Evolutionary conservation across 2,797 vertebrate species (phyloP), one percentile per base, ranked within the genome.

Genomic region (Pristis pectinata): DNA sequence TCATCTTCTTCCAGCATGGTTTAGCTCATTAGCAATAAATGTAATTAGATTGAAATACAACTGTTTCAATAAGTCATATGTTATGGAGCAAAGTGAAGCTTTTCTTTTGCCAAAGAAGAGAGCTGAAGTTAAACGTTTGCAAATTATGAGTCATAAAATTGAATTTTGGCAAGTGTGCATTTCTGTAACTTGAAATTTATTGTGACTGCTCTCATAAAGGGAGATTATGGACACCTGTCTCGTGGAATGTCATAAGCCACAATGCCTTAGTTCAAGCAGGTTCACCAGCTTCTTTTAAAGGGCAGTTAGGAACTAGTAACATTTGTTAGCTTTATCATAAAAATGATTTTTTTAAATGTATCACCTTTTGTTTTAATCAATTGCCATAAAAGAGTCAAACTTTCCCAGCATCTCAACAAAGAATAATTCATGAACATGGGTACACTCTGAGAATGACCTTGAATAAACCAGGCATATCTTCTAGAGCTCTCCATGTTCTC

Each of bases 21-120:
- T 67, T 92, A 67, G 89, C n/a, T 70, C 91, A 93, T 93, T 70
- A 70, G 64, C 64, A 93, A 74, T 7, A 74, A 93, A 93, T 74
- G 11, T 93, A 49, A 93, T 72, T 49, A 49, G 22, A 53, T 5
- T 74, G 44, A 34, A 49, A 53, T 93, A 17, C 41, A 74, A 74
- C 67, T 93, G 41, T 53, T 93, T 34, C 70, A 27, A 44, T 44
- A 93, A 67, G 92, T 74, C 41, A 72, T 93, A 93, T 41, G 41
- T 22, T 44, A 72, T 67, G 24, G 53, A 17, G 70, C 44, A 70
- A 93, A 49, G 74, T 49, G 67, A 41, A 24, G 27, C 7, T 64
- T 70, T 74, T 74, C 44, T 72, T 93, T 44, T 34, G 41, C 70
- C 44, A 74, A 30, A 53, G 67, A 93, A 37, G 27, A 49, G 22